Conservation (phyloP, 2,113 vertebrate genomes). For the Tetrax tetrax region DNA sequence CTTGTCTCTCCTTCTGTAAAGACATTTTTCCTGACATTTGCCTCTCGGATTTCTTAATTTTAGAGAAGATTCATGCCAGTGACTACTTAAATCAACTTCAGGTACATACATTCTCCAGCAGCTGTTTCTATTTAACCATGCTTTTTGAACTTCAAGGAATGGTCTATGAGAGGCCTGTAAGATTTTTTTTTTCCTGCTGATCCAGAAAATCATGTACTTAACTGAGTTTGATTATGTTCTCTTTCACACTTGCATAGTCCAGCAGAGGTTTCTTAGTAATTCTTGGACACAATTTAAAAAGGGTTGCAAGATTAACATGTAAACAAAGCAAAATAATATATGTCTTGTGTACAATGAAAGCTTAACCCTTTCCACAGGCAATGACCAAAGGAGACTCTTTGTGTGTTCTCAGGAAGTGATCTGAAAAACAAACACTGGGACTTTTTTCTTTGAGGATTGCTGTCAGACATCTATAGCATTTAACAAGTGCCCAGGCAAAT, state of each 20-base stretch:
- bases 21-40: neutral
- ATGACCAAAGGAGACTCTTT: neutral
- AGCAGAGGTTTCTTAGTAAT: neutral
- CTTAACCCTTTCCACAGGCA: neutral
- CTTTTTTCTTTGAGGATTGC: neutral
- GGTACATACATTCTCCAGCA: neutral
- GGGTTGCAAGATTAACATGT: neutral
- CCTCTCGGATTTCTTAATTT: constrained; percentile 18
- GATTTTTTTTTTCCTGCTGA: neutral
- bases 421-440: neutral
- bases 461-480: neutral
- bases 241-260: neutral
- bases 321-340: neutral
- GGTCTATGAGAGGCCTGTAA: neutral
- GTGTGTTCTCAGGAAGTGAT: neutral
- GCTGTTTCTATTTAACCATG: neutral
- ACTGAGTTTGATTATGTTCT: neutral
- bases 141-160: neutral
- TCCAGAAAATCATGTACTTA: neutral
- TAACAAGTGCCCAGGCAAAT: neutral
- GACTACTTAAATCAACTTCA: neutral
- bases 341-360: neutral
- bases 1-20: neutral
- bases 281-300: neutral
- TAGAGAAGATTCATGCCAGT: neutral